Percentiles rank a stretch among this genome's conserved stretches.
Conservation (phyloP, 2,797 vertebrate species). For the Phoebastria nigripes region DNA sequence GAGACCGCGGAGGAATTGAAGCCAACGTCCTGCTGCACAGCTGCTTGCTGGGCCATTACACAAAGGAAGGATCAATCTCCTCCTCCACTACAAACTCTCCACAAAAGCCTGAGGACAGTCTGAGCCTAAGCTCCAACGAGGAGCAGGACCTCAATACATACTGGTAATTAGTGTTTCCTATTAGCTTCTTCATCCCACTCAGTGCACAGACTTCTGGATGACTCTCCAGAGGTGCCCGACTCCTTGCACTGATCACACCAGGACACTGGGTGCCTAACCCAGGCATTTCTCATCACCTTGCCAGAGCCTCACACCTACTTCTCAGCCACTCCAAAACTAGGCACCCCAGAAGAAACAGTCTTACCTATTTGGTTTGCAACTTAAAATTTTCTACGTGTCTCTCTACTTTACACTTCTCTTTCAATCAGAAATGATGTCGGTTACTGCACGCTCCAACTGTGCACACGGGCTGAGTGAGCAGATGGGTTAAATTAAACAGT, state of each 20-base stretch:
- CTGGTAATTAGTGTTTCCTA: background rate
- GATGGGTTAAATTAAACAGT: constrained; percentile 48
- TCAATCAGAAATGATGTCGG: constrained; percentile 23
- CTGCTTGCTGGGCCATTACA: background rate
- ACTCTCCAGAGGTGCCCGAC: background rate
- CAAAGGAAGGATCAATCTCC: background rate
- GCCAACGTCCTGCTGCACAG: accelerated
- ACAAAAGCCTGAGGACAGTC: background rate
- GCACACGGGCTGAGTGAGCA: constrained; percentile 22
- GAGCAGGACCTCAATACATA: background rate
- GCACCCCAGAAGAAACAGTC: background rate
- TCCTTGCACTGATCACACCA: background rate
- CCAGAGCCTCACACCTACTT: background rate
- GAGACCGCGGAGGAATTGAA: background rate
- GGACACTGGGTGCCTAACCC: background rate
- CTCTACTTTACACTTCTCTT: background rate
- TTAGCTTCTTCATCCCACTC: background rate
- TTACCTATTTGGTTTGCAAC: background rate
- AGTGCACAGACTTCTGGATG: background rate
- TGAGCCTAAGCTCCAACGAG: background rate
- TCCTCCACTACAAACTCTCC: background rate
- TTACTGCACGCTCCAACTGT: constrained; percentile 25
- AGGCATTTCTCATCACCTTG: accelerated
- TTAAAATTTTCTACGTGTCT: background rate
- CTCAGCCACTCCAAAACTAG: background rate